Evolutionary conservation across 2,113 vertebrate genomes (phyloP).

Genomic region (Oncorhynchus nerka): DNA sequence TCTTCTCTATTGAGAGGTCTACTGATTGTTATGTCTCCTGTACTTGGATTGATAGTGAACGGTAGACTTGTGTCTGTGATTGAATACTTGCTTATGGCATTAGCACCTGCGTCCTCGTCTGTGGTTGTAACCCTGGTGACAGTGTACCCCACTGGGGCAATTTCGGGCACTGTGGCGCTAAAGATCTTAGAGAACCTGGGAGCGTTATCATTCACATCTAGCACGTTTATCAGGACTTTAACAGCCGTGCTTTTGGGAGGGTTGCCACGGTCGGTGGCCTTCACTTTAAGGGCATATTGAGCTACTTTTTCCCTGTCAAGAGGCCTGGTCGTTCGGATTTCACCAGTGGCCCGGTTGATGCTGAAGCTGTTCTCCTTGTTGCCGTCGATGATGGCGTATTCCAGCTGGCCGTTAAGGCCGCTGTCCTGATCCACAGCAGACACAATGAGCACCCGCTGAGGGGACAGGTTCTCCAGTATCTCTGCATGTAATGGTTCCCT

Average conservation of each 20-base stretch:
- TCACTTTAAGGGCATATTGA: conserved; percentile 81
- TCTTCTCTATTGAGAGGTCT: conserved; percentile 93
- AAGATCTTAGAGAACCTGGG: conserved; percentile 96
- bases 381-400: conserved; percentile 86
- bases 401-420: conserved; percentile 88
- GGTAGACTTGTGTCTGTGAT: conserved; percentile 85
- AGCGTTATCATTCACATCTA: conserved; percentile 96
- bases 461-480: conserved; percentile 87
- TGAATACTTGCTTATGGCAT: conserved; percentile 90
- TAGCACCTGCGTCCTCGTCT: conserved; percentile 88
- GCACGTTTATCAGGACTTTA: conserved; percentile 81
- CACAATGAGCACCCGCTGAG: conserved; percentile 82
- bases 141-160: conserved; percentile 86
- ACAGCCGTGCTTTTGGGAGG: conserved; percentile 79
- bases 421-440: conserved; percentile 86
- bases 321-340: conserved; percentile 84
- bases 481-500: conserved; percentile 86
- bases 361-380: conserved; percentile 88
- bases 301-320: conserved; percentile 88
- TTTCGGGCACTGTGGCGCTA: conserved; percentile 89
- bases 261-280: conserved; percentile 84
- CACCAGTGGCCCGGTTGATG: conserved; percentile 86
- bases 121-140: conserved; percentile 93
- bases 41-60: conserved; percentile 86
- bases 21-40: conserved; percentile 90